Evolutionary conservation across 2,888 invertebrate species (phyloP).

Genomic region (Idaea straminata): DNA sequence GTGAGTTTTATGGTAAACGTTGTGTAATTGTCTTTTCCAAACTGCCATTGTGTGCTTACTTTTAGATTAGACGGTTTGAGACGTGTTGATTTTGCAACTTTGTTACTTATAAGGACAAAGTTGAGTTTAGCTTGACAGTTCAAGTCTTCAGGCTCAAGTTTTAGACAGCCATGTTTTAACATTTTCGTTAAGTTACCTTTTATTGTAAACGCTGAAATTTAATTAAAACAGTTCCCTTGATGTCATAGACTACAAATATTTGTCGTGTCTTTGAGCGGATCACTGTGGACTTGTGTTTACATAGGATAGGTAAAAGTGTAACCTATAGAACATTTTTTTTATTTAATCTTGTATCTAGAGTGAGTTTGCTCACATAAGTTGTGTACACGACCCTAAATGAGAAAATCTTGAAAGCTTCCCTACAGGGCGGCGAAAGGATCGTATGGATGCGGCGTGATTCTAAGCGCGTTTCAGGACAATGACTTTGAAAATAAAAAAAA

Average conservation of each 20-base stretch:
- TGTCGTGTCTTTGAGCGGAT: neutral
- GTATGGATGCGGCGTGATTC: no score
- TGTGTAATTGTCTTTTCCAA: neutral
- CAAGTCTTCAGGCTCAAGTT: neutral
- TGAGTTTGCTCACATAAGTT: no score
- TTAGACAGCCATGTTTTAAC: neutral
- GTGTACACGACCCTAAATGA: no score
- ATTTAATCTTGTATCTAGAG: no score
- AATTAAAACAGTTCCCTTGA: neutral
- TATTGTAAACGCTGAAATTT: neutral
- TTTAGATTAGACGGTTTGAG: neutral
- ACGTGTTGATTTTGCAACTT: neutral
- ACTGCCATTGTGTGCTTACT: neutral
- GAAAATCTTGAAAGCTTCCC: no score
- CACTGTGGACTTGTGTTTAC: neutral
- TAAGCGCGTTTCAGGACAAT: no score
- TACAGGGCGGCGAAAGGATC: no score
- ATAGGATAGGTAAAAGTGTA: neutral
- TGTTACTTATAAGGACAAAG: neutral
- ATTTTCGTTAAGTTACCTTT: neutral
- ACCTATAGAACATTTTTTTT: neutral
- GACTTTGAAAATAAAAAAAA: no score
- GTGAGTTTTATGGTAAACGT: neutral
- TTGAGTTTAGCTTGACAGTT: neutral
- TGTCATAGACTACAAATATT: neutral